Evolutionary conservation across 2,113 vertebrate species (phyloP).

Genomic region (Myxocyprinus asiaticus): DNA sequence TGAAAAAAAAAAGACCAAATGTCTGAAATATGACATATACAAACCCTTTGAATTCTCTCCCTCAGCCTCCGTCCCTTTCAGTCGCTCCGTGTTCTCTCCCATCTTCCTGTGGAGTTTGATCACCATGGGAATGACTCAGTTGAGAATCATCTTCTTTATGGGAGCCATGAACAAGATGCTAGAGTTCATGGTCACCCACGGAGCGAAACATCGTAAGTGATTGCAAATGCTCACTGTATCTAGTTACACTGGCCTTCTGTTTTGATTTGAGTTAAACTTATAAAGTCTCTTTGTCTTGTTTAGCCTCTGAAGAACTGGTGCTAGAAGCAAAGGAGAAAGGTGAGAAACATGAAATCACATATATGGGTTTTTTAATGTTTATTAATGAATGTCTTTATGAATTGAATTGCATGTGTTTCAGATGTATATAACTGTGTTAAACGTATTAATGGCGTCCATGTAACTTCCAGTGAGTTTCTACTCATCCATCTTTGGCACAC

Average conservation of each 20-base stretch:
- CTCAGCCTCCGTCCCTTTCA: constrained; percentile 74
- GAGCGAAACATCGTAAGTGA: constrained; percentile 64
- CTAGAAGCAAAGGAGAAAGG: constrained; percentile 50
- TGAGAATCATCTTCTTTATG: constrained; percentile 91
- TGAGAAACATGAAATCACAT: constrained; percentile 19
- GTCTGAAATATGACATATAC: not conserved
- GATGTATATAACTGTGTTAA: not conserved
- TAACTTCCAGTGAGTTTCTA: constrained; percentile 79
- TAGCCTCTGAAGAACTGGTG: constrained; percentile 59
- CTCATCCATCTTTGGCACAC: constrained; percentile 83
- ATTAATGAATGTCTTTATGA: not conserved
- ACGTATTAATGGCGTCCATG: not conserved
- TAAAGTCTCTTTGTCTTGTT: constrained; percentile 47
- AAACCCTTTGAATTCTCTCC: constrained; percentile 22
- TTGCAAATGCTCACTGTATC: not conserved
- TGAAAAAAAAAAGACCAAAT: no score
- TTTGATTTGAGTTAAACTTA: not conserved
- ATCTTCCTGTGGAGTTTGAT: constrained; percentile 91
- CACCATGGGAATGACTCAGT: constrained; percentile 88
- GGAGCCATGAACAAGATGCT: constrained; percentile 92
- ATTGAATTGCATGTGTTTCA: not conserved
- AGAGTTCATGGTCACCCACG: constrained; percentile 77
- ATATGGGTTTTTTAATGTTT: no score
- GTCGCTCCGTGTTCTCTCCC: constrained; percentile 82
- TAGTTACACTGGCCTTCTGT: not conserved